Evolutionary conservation across 2,113 vertebrate species (phyloP).

Genomic region (Rattus norvegicus): GRCr8 NC_086029.1:51887001-51887500

Average conservation of each 20-base stretch:
- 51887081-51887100: constrained; percentile 53
- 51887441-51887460: constrained; percentile 53
- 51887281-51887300: constrained; percentile 36
- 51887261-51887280: constrained; percentile 74
- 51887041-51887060: not conserved
- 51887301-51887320: constrained; percentile 66
- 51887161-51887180: not conserved
- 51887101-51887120: constrained; percentile 58
- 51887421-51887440: constrained; percentile 31
- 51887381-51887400: constrained; percentile 73
- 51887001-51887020: not conserved
- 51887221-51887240: constrained; percentile 58
- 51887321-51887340: constrained; percentile 62
- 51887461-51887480: constrained; percentile 60
- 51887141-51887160: not conserved
- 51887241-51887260: not conserved
- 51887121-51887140: constrained; percentile 63
- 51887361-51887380: constrained; percentile 62
- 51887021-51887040: not conserved
- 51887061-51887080: not conserved
- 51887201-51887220: constrained; percentile 62
- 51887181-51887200: not conserved
- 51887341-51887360: constrained; percentile 68
- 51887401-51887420: constrained; percentile 69
- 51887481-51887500: constrained; percentile 63